Conservation (phyloP, 2,797 vertebrate genomes). For the Heteromormyrus szaboi region DNA sequence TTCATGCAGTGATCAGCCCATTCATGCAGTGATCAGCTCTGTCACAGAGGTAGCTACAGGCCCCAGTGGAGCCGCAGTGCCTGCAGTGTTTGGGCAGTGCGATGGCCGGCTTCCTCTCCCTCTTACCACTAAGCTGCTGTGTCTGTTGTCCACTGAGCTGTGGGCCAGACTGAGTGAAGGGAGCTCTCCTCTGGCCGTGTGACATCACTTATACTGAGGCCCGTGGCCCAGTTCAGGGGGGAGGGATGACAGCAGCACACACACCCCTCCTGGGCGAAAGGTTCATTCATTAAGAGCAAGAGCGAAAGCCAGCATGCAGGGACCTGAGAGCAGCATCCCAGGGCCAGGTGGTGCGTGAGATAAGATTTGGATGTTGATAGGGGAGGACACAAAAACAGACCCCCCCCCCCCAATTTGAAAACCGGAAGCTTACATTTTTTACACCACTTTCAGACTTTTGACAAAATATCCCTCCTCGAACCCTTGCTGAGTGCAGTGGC, state of each 20-base stretch:
- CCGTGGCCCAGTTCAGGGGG: background rate
- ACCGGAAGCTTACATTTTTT: background rate
- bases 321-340: background rate
- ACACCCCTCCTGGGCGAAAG: background rate
- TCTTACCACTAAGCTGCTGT: background rate
- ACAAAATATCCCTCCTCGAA: constrained; percentile 3
- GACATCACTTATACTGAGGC: background rate
- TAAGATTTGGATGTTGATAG: background rate
- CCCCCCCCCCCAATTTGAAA: background rate
- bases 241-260: background rate
- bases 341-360: background rate
- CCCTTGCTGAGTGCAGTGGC: constrained; percentile 29
- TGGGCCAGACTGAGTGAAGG: background rate
- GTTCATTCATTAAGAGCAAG: background rate
- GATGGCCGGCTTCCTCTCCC: background rate
- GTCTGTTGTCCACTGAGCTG: background rate
- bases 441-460: constrained; percentile 33
- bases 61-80: background rate
- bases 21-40: background rate
- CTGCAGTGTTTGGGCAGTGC: background rate
- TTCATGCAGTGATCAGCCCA: background rate
- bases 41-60: background rate
- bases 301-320: background rate
- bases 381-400: background rate
- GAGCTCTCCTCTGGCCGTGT: background rate